phyloP scores from a whole-genome alignment of 1,140 invertebrate species.

The Helicoverpa zea region DNA sequence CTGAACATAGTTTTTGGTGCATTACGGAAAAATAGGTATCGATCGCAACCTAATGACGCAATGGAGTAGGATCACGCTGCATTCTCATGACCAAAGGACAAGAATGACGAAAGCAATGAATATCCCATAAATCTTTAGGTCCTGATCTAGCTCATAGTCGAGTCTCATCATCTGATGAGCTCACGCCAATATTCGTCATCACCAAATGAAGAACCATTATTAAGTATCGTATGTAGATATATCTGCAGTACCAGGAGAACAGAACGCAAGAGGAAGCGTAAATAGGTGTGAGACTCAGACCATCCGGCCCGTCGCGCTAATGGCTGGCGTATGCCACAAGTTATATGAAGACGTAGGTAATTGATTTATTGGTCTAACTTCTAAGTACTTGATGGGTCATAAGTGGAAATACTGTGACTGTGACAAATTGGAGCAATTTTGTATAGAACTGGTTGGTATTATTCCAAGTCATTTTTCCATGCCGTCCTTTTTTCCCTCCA shows the following conservation, averaged over 20 bases:
- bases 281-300: constrained; percentile 84
- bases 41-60: no score
- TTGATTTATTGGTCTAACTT: constrained; percentile 33
- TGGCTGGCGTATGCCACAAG: constrained; percentile 63
- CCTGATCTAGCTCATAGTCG: neutral
- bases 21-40: no score
- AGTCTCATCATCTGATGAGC: constrained; percentile 25
- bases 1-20: no score
- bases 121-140: constrained; percentile 20
- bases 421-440: no score
- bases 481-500: no score
- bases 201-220: constrained; percentile 42
- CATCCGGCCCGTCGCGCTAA: constrained; percentile 80
- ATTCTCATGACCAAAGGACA: constrained; percentile 19
- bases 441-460: no score
- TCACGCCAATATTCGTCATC: constrained; percentile 46
- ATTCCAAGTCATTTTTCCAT: no score
- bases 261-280: constrained; percentile 76
- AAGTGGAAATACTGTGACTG: constrained; percentile 1
- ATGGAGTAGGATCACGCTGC: neutral
- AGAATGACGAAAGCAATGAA: constrained; percentile 25
- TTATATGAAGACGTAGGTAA: constrained; percentile 36
- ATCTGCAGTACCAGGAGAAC: constrained; percentile 68
- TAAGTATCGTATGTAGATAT: constrained; percentile 37
- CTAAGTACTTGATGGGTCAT: constrained; percentile 8